Evolutionary conservation across 2,113 vertebrate genomes (phyloP), one percentile per base, ranked within the genome.

Genomic region (Emydura subglobosa): DNA sequence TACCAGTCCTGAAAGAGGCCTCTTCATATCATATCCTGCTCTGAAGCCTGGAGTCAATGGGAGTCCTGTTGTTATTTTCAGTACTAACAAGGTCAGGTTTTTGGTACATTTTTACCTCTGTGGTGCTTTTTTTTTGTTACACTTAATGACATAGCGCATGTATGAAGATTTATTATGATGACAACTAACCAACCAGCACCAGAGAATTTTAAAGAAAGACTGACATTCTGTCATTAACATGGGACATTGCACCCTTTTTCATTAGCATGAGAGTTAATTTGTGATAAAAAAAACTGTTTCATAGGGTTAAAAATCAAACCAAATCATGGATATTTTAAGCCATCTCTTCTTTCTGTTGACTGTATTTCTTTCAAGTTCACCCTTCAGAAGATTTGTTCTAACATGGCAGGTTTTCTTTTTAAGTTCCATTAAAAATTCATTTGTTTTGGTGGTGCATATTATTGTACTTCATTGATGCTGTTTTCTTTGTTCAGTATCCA

Each of bases 361-460:
- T 90, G 12, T 42, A 10, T 57, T 91, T 85, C 16, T 59, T 50
- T 82, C 61, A 72, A 74, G 34, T 55, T 80, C 47, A 31, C 19
- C 39, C 81, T 80, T 96, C 49, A 49, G 85, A 59, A 25, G 2
- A 44, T 50, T 13, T 92, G 90, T 54, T 51, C 68, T 87, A 87
- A 54, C 1, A 44, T 31, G 42, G 6, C 82, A 96, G 42, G 8
- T 57, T 97, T 94, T 87, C 65, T 50, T 89, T 86, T 47, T 6
- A 50, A 94, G 24, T 86, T 72, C 61, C 27, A 88, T 95, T 92
- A 95, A 93, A 90, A 92, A 86, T 91, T 34, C 54, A 54, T 95
- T 97, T 93, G 55, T 96, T 95, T 93, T 93, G 90, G 39, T 59
- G 78, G 83, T 93, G 79, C 4, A 5, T 54, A 91, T 93, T 87